Base-by-base conservation (phyloP, 2,113 vertebrate genomes). In the Motacilla tschutschensis region DNA sequence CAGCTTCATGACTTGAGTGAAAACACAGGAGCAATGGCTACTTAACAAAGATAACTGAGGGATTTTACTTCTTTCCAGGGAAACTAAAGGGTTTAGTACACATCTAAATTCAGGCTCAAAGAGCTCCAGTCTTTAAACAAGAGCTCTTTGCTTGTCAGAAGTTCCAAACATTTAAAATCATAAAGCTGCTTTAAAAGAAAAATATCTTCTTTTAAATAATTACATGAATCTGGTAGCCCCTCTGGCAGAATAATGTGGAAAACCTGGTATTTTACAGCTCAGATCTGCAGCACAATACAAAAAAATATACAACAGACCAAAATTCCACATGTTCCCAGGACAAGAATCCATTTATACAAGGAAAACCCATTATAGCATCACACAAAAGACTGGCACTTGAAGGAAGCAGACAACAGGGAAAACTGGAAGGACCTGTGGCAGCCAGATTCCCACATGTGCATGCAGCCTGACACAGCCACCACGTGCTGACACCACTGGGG, bases 31-130 rank as follows among this genome's bases (percentile, higher is more conserved):
- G 73, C 73, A 53, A 54, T 17, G 46, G 53, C 58, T 78, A 40
- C 60, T 74, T 69, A 89, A 80, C 77, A 85, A 87, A 87, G 80
- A 17, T 40, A 80, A 51, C 18, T 0, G 43, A 65, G 60, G 36
- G 60, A 60, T 36, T 93, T 93, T 87, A 94, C 88, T 89, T 87
- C 36, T 67, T 62, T 43, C 70, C 66, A 33, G 65, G 57, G 14
- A 60, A 81, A 47, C 25, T 15, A 10, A 76, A 43, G 24, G 66
- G 31, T 79, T 84, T 6, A 41, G n/a, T 19, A 48, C 35, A 71
- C 31, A 47, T 79, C 46, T 76, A 54, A 86, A 67, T 60, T 54
- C 64, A 41, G 67, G 47, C 55, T 19, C 67, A 63, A 69, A 80
- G 17, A 87, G 41, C 28, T 63, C 2, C 10, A 4, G 71, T 55